These are phyloP conservation scores for Clarias platycephalus DNA, from an alignment of 2,797 vertebrate genomes.

Conservation along the genomic window DNA sequence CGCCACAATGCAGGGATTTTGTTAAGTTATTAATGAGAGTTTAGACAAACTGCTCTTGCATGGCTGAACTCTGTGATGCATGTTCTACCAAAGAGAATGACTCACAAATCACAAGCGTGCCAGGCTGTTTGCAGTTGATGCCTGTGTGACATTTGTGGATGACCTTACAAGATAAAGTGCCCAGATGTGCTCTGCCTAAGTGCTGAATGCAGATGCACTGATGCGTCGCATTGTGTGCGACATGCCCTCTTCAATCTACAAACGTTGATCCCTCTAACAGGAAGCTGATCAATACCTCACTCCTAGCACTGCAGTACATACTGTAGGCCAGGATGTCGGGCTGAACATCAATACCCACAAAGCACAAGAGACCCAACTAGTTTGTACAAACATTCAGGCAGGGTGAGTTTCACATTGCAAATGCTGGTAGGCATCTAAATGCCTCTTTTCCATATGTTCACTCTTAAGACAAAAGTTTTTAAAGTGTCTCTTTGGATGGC, in stretches of 20 bases:
- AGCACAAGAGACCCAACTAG: background rate
- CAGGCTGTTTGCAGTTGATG: constrained; percentile 1
- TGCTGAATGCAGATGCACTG: constrained; percentile 2
- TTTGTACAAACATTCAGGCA: background rate
- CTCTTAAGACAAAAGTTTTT: background rate
- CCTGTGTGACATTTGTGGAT: background rate
- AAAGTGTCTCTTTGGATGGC: background rate
- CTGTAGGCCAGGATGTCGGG: background rate
- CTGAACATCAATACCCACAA: background rate
- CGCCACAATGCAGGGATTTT: background rate
- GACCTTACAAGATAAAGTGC: background rate
- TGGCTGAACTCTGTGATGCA: constrained; percentile 5
- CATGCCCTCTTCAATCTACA: background rate
- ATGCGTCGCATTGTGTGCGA: background rate
- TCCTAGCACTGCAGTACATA: background rate
- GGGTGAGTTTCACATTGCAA: background rate
- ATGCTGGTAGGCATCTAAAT: background rate
- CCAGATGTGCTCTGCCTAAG: background rate
- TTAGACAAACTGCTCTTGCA: background rate
- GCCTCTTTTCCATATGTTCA: background rate
- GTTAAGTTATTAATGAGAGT: background rate
- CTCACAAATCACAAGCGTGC: background rate
- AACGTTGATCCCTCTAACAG: background rate
- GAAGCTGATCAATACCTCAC: background rate
- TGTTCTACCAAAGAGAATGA: background rate